Evolutionary conservation across 2,797 vertebrate genomes (phyloP).

Genomic region (Tauraco hartlaubi): DNA sequence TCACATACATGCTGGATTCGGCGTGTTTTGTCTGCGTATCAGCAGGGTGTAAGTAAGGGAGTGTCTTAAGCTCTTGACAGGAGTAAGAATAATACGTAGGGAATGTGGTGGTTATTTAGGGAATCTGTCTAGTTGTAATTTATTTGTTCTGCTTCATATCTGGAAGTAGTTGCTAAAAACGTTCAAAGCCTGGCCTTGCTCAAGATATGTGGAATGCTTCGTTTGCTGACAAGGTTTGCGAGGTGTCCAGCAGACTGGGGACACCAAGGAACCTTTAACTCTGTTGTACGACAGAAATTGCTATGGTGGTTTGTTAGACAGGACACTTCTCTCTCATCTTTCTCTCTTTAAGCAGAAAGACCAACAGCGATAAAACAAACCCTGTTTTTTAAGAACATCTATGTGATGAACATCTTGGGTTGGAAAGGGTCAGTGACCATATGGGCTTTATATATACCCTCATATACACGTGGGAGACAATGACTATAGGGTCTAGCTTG

Average conservation of each 20-base stretch:
- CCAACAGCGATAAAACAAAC: background rate
- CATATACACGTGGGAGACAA: background rate
- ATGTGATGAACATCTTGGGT: background rate
- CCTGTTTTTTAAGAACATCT: background rate
- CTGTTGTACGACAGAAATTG: background rate
- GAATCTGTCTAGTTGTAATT: background rate
- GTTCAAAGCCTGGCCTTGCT: background rate
- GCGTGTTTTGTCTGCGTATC: background rate
- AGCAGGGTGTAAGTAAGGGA: background rate
- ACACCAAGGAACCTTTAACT: accelerated
- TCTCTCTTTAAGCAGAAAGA: background rate
- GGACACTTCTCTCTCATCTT: background rate
- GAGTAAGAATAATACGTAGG: background rate
- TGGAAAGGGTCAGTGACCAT: background rate
- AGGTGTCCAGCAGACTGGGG: background rate
- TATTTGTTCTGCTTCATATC: background rate
- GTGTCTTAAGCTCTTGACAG: background rate
- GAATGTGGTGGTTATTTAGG: background rate
- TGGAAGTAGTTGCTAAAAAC: background rate
- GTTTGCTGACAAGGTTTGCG: background rate
- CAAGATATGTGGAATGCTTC: background rate
- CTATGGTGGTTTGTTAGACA: accelerated
- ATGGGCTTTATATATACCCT: background rate
- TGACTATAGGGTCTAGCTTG: background rate
- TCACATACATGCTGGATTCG: background rate